These are phyloP conservation scores for Polia nebulosa DNA, from an alignment of 2,888 invertebrate species.

Conservation along the genomic window DNA sequence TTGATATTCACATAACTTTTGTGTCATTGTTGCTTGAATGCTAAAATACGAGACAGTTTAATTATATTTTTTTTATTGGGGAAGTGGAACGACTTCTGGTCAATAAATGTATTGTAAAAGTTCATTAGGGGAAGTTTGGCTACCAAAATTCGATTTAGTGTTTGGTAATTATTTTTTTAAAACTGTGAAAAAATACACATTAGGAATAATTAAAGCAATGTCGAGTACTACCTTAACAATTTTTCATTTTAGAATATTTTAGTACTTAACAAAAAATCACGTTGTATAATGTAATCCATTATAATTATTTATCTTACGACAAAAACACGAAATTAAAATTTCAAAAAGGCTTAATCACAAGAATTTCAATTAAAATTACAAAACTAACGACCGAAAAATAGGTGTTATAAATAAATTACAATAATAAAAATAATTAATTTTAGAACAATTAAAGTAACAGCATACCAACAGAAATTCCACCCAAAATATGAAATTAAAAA, in stretches of 20 bases:
- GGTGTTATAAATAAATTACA: slow-evolving; percentile 55
- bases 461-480: slow-evolving; percentile 39
- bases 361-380: not conserved
- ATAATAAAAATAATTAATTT: slow-evolving; percentile 38
- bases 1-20: slow-evolving; percentile 41
- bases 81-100: slow-evolving; percentile 6
- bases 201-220: not conserved
- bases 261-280: too few relatives aligned
- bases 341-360: not conserved
- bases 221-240: not conserved
- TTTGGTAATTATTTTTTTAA: not conserved
- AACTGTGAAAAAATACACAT: too few relatives aligned
- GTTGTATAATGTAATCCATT: too few relatives aligned
- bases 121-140: slow-evolving; percentile 2
- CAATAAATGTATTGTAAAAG: slow-evolving; percentile 28
- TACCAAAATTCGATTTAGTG: not conserved
- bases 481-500: slow-evolving; percentile 42
- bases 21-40: slow-evolving; percentile 33
- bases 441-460: slow-evolving; percentile 32
- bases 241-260: too few relatives aligned
- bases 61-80: slow-evolving; percentile 45
- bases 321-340: not conserved
- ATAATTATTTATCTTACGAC: not conserved
- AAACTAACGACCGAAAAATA: slow-evolving; percentile 20
- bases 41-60: slow-evolving; percentile 25